phyloP scores from a whole-genome alignment of 2,888 invertebrate species.

The Lasius platythorax region DNA sequence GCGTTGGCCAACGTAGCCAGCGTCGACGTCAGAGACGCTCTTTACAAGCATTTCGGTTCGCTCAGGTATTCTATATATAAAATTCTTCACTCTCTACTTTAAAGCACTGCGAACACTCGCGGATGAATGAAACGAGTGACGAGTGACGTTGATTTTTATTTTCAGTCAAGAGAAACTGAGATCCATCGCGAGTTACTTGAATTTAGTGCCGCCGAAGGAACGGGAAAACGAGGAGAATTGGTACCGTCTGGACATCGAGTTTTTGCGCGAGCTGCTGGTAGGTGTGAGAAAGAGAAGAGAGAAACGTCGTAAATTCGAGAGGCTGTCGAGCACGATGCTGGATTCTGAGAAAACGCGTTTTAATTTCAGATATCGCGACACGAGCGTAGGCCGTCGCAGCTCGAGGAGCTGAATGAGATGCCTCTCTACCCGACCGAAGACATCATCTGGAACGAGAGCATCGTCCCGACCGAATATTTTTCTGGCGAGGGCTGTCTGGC shows the following conservation, averaged over 20 bases:
- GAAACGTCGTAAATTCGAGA: neutral
- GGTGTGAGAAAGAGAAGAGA: constrained; percentile 76
- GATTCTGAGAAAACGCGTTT: constrained; percentile 15
- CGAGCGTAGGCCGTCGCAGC: constrained; percentile 95
- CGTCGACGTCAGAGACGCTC: constrained; percentile 95
- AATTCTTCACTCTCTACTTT: neutral
- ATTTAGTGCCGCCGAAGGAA: constrained; percentile 93
- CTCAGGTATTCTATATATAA: constrained; percentile 87
- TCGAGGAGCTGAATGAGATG: constrained; percentile 98
- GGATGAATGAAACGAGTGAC: neutral
- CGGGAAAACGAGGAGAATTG: constrained; percentile 90
- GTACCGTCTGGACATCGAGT: constrained; percentile 93
- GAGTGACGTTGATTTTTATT: constrained; percentile 28
- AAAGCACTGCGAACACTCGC: neutral
- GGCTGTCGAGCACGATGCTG: neutral
- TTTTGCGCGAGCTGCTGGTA: constrained; percentile 95
- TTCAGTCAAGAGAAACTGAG: constrained; percentile 92
- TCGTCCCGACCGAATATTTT: constrained; percentile 99
- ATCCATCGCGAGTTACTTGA: constrained; percentile 94
- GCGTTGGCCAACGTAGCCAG: constrained; percentile 97
- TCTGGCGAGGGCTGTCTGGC: constrained; percentile 98
- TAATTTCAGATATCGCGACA: constrained; percentile 91
- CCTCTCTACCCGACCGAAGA: constrained; percentile 99
- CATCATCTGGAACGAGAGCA: constrained; percentile 99
- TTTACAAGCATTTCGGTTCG: constrained; percentile 94